Conservation (phyloP, 2,113 vertebrate species). For the Thalassoma bifasciatum region DNA sequence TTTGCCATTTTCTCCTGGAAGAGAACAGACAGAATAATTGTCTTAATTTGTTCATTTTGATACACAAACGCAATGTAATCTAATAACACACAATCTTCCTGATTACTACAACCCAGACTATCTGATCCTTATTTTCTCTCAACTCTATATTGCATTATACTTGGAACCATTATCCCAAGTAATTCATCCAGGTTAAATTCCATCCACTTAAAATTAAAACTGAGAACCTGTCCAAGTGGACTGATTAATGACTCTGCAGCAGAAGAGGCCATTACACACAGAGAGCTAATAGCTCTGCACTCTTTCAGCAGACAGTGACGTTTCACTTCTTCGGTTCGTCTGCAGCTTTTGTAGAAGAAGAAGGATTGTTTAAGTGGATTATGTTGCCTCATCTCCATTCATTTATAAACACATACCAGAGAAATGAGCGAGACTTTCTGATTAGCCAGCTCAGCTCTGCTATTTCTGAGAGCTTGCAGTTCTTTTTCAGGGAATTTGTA, state of each 20-base stretch:
- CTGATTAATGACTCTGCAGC: constrained; percentile 31
- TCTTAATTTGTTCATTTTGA: constrained; percentile 40
- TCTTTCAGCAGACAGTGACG: background rate
- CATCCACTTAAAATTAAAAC: background rate
- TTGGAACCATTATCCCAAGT: constrained; percentile 42
- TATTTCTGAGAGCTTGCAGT: background rate
- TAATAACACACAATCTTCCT: constrained; percentile 19
- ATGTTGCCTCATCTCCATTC: background rate
- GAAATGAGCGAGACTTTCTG: background rate
- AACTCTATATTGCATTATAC: constrained; percentile 11
- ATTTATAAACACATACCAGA: background rate
- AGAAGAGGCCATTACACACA: constrained; percentile 11
- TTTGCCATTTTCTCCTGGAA: constrained; percentile 26
- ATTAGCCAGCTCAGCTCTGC: background rate
- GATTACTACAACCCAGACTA: constrained; percentile 4
- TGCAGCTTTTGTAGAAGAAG: background rate
- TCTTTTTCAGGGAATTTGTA: background rate
- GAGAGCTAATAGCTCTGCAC: background rate
- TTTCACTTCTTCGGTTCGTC: background rate
- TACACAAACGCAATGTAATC: background rate
- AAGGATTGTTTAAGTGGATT: background rate
- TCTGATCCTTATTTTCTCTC: constrained; percentile 25
- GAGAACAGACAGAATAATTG: constrained; percentile 23
- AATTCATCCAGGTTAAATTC: constrained; percentile 32
- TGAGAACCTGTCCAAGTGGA: background rate